Conservation (phyloP, 2,797 vertebrate genomes). For the Scyliorhinus canicula region DNA sequence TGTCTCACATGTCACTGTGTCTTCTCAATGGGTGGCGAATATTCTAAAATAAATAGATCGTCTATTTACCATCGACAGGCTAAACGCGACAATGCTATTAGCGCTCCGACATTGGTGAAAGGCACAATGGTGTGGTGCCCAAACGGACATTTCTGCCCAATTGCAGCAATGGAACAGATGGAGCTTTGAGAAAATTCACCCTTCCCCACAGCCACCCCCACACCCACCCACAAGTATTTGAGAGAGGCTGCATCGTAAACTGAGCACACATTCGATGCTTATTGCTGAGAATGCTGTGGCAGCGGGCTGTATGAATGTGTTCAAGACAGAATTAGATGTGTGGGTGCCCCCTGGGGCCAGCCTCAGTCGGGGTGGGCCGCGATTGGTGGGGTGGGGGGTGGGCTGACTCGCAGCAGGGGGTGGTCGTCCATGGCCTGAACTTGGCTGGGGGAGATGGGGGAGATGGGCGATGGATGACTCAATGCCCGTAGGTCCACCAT, state of each 20-base stretch:
- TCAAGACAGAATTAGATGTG: background rate
- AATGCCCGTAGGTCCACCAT: too few relatives aligned
- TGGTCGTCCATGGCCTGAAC: too few relatives aligned
- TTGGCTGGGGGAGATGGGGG: too few relatives aligned
- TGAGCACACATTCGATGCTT: background rate
- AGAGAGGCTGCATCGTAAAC: too few relatives aligned
- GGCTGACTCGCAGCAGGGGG: too few relatives aligned
- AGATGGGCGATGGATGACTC: too few relatives aligned
- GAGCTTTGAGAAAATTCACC: background rate
- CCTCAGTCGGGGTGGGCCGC: too few relatives aligned
- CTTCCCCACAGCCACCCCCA: too few relatives aligned
- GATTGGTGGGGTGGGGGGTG: too few relatives aligned
- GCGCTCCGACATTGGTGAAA: background rate
- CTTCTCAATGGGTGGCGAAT: background rate
- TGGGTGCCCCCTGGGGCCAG: too few relatives aligned
- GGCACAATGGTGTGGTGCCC: background rate
- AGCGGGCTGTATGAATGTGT: background rate
- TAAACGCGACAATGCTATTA: background rate
- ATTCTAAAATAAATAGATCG: background rate
- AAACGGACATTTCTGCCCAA: background rate
- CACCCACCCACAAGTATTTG: too few relatives aligned
- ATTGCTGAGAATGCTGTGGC: background rate
- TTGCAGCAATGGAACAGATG: background rate
- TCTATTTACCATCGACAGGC: background rate
- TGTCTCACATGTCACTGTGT: background rate